These are phyloP conservation scores for Pomacea canaliculata DNA, from an alignment of 2,888 invertebrate species.

Conservation along the genomic window DNA sequence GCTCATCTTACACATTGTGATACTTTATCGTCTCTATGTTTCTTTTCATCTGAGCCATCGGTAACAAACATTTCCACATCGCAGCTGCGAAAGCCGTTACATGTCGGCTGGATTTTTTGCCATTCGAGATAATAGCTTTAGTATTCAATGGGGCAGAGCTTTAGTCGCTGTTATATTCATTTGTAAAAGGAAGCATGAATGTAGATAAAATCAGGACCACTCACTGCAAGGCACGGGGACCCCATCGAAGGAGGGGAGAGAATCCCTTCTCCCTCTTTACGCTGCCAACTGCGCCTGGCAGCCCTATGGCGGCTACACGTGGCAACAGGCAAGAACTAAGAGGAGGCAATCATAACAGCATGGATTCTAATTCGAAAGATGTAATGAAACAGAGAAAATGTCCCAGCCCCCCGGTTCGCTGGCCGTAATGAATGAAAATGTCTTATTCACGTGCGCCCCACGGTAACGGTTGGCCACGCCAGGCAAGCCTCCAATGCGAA, in stretches of 20 bases:
- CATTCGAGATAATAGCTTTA: constrained; percentile 28
- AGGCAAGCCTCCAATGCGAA: not conserved
- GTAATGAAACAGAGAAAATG: constrained; percentile 25
- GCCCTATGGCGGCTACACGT: not conserved
- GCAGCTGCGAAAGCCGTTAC: constrained; percentile 18
- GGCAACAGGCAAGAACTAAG: not conserved
- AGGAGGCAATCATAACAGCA: constrained; percentile 15
- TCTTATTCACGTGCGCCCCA: constrained; percentile 18
- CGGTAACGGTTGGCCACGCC: constrained; percentile 13
- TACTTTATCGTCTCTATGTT: constrained; percentile 12
- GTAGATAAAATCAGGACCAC: constrained; percentile 27
- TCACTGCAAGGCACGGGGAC: constrained; percentile 2
- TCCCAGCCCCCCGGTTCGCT: constrained; percentile 12
- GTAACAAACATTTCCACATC: constrained; percentile 27
- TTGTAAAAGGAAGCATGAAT: constrained; percentile 29
- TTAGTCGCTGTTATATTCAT: constrained; percentile 25
- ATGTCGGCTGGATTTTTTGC: constrained; percentile 10
- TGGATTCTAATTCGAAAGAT: constrained; percentile 23
- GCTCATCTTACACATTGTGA: constrained; percentile 10
- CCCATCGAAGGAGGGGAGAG: not conserved
- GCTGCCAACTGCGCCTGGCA: no score
- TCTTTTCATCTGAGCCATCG: constrained; percentile 22
- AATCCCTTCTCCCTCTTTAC: no score
- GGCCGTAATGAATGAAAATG: constrained; percentile 25
- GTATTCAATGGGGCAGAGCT: constrained; percentile 27